Conservation (phyloP, 2,797 vertebrate species). For the Lacerta viridis region DNA sequence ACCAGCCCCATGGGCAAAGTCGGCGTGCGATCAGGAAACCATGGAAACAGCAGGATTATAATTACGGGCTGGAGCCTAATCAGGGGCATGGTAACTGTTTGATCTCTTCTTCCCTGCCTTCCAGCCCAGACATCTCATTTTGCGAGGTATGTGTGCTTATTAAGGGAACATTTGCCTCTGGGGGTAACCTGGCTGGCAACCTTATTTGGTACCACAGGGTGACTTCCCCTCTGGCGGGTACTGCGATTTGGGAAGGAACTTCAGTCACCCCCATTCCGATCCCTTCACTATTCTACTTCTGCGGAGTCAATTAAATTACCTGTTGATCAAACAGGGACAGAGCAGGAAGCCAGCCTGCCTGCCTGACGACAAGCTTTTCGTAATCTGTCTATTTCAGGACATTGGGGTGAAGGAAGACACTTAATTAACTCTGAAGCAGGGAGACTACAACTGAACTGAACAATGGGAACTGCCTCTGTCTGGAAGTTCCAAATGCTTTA, state of each 20-base stretch:
- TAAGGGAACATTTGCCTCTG: constrained; percentile 11
- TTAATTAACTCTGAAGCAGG: not conserved
- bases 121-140: constrained; percentile 40
- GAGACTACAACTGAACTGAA: not conserved
- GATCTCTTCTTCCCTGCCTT: constrained; percentile 36
- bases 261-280: not conserved
- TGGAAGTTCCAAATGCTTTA: not conserved
- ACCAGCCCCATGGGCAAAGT: not conserved
- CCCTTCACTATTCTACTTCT: not conserved
- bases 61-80: constrained; percentile 46
- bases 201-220: constrained; percentile 3
- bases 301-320: constrained; percentile 25
- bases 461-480: not conserved
- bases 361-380: not conserved
- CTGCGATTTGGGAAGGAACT: constrained; percentile 1
- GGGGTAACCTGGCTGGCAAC: constrained; percentile 31
- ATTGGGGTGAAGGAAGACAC: not conserved
- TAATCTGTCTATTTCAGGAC: not conserved
- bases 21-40: constrained; percentile 22
- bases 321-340: constrained; percentile 20
- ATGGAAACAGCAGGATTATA: constrained; percentile 37
- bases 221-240: constrained; percentile 11
- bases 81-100: constrained; percentile 30
- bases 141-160: constrained; percentile 27
- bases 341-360: constrained; percentile 7